Base-by-base conservation (phyloP, 2,888 invertebrate genomes). In the Noctuana brunneofusca region DNA sequence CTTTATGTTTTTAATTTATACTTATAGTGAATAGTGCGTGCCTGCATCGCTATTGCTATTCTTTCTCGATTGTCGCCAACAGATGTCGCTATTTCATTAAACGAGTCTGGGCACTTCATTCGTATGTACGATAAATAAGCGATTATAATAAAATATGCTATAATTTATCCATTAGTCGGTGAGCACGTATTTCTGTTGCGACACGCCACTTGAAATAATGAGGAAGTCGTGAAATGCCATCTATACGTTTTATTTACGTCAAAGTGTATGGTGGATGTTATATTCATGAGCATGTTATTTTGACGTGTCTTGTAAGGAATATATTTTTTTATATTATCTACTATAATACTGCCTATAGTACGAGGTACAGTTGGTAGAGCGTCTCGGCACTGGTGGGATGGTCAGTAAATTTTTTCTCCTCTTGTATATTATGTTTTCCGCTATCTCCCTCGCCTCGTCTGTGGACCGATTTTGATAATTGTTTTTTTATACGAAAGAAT, bases 161-260 rank as follows among this genome's bases (percentile, higher is more conserved):
- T n/a, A 49, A 24, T 49, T 24, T 49, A 49, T 49, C 22, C 49
- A 49, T 49, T 49, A 49, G n/a, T 27, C 49, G 24, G 24, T 49
- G 14, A 49, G 49, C 49, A 27, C 49, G 49, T 49, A 27, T 14
- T 49, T 24, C 49, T 24, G 49, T 24, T 24, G 49, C 49, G 49
- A 24, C 24, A 49, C 49, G 24, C n/a, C 49, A 24, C 49, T 49
- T 49, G 24, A 49, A 14, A 27, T 49, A 24, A 49, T 49, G 49
- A 49, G 49, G 27, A 49, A 49, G 49, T 49, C 49, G 49, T 49
- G 49, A 49, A 24, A 49, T 49, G 14, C 24, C 49, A 49, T 14
- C 22, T 49, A n/a, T 22, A 46, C 22, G 12, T 24, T 48, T 12
- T 48, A 22, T 48, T 48, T 12, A 48, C 48, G 12, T n/a, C 22